Conservation (phyloP, 2,797 vertebrate genomes). For the Emydoidea blandingii region DNA sequence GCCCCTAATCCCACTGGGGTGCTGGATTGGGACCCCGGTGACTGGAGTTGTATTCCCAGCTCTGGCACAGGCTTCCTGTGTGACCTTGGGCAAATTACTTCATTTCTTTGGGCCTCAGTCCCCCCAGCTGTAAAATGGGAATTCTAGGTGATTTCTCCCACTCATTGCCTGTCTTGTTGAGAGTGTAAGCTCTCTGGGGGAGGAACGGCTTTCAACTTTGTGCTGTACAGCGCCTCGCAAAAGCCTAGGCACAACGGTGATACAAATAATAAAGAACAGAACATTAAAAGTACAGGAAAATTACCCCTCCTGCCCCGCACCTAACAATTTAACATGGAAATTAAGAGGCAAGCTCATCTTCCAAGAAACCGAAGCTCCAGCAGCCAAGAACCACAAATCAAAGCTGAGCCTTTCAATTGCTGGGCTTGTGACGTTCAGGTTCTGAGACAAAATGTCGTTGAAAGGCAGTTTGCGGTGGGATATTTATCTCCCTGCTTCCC, state of each 20-base stretch:
- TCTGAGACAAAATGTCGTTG: background rate
- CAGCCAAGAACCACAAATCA: background rate
- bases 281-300: background rate
- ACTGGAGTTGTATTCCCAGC: background rate
- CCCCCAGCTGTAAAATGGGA: background rate
- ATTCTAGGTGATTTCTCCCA: background rate
- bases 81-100: background rate
- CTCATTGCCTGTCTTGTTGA: background rate
- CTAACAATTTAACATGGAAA: background rate
- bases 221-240: background rate
- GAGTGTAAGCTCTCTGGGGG: background rate
- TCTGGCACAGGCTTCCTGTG: background rate
- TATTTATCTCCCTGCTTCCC: background rate
- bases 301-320: background rate
- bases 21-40: background rate
- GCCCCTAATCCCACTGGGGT: background rate
- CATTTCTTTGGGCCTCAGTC: background rate
- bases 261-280: background rate
- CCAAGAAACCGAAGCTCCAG: background rate
- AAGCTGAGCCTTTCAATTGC: background rate
- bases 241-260: background rate
- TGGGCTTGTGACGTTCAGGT: background rate
- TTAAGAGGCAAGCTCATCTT: background rate
- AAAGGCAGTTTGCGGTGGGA: background rate
- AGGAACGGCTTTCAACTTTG: background rate